A percentile compares a stretch with the other conserved stretches of the same genome.
These are phyloP conservation scores for Diachasma alloeum DNA, from an alignment of 1,140 invertebrate species.

Conservation along the genomic window DNA sequence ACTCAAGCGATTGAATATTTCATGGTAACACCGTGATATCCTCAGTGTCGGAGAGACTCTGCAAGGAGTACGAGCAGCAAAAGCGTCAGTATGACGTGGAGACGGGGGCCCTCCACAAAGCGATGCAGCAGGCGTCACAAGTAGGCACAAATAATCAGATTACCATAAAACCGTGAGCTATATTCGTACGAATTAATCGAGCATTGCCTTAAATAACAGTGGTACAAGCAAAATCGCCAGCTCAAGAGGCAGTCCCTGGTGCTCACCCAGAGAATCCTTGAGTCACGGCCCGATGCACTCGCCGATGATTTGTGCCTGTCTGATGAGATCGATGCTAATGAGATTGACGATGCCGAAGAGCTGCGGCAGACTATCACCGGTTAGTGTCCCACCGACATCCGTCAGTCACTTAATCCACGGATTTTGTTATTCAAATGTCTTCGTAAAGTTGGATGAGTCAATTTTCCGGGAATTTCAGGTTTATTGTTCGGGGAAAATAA, in stretches of 20 bases:
- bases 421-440: not conserved
- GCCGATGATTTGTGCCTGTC: slow-evolving; percentile 49
- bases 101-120: slow-evolving; percentile 73
- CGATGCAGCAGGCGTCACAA: slow-evolving; percentile 66
- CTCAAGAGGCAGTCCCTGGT: slow-evolving; percentile 73
- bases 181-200: slow-evolving; percentile 48
- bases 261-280: slow-evolving; percentile 67
- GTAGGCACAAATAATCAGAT: slow-evolving; percentile 42
- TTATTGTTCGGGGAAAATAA: too few species aligned
- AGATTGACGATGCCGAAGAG: slow-evolving; percentile 72
- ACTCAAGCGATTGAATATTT: not conserved
- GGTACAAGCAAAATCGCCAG: slow-evolving; percentile 79
- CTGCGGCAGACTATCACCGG: slow-evolving; percentile 71
- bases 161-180: not conserved
- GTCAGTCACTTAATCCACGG: not conserved
- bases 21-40: not conserved
- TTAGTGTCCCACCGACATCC: slow-evolving; percentile 30
- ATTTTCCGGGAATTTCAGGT: too few species aligned
- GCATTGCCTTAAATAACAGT: slow-evolving; percentile 58
- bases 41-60: slow-evolving; percentile 74
- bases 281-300: slow-evolving; percentile 52
- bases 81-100: slow-evolving; percentile 77
- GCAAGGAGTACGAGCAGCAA: slow-evolving; percentile 76
- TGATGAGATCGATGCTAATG: slow-evolving; percentile 67
- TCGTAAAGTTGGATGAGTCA: not conserved